phyloP scores from a whole-genome alignment of 2,797 vertebrate genomes.

The Falco concolor region DNA sequence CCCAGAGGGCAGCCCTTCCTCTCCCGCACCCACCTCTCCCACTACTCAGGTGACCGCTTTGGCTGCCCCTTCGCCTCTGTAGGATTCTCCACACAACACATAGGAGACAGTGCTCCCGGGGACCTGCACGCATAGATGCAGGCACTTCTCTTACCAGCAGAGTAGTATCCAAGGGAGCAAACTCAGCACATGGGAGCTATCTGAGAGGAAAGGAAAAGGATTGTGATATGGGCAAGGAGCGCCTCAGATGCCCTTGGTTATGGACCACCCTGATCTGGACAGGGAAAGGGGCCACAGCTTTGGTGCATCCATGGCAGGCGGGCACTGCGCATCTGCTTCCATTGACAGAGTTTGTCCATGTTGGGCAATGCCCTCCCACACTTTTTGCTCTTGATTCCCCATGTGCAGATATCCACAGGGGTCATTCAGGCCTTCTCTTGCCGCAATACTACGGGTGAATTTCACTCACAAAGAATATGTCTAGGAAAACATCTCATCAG shows the following conservation, averaged over 20 bases:
- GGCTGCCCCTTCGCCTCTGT: accelerated
- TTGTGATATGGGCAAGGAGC: neutral
- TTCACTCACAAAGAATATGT: neutral
- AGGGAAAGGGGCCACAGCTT: neutral
- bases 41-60: neutral
- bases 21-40: neutral
- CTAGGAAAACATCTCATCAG: neutral
- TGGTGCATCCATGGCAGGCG: neutral
- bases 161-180: neutral
- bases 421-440: neutral
- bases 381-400: neutral
- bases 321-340: neutral
- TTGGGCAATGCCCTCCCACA: neutral
- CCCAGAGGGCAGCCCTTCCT: neutral
- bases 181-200: accelerated
- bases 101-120: neutral
- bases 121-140: neutral
- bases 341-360: neutral
- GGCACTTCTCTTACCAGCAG: neutral
- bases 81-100: accelerated
- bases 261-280: neutral
- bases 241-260: no score
- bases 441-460: neutral
- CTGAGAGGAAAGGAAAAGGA: neutral
- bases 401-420: accelerated